These are phyloP conservation scores for Deladenus siricidicola DNA, from an alignment of 2,888 invertebrate genomes.

Conservation along the genomic window DNA sequence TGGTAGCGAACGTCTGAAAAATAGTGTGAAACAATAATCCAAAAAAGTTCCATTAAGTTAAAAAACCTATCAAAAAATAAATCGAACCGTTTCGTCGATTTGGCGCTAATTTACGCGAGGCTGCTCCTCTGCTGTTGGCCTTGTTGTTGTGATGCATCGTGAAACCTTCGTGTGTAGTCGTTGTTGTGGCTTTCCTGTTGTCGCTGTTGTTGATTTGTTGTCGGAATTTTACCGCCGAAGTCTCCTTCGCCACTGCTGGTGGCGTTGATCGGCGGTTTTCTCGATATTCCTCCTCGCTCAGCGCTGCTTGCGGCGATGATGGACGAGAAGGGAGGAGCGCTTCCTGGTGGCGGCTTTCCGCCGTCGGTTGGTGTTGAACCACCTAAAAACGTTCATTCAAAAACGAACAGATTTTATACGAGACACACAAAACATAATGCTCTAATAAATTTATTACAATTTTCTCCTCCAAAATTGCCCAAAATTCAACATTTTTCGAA, in stretches of 20 bases:
- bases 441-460: too few species aligned
- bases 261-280: neutral
- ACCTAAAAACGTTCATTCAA: neutral
- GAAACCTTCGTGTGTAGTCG: neutral
- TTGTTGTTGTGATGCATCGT: too few species aligned
- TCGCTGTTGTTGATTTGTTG: too few species aligned
- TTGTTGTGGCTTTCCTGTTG: neutral
- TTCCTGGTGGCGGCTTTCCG: too few species aligned
- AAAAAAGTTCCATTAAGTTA: too few species aligned
- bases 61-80: slow-evolving; percentile 1
- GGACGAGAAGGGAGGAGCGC: too few species aligned
- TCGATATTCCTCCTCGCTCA: too few species aligned
- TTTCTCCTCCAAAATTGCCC: neutral
- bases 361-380: neutral
- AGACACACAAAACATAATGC: too few species aligned
- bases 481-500: too few species aligned
- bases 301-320: neutral
- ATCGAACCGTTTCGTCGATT: neutral
- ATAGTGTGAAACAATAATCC: too few species aligned
- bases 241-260: neutral
- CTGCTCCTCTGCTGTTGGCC: neutral
- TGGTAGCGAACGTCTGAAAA: slow-evolving; percentile 48
- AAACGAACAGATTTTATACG: too few species aligned
- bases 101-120: neutral
- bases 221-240: neutral